Percentiles rank a stretch among this genome's conserved stretches.
These are phyloP conservation scores for Epirrhoe tristata DNA, from an alignment of 2,888 invertebrate species.

Conservation along the genomic window DNA sequence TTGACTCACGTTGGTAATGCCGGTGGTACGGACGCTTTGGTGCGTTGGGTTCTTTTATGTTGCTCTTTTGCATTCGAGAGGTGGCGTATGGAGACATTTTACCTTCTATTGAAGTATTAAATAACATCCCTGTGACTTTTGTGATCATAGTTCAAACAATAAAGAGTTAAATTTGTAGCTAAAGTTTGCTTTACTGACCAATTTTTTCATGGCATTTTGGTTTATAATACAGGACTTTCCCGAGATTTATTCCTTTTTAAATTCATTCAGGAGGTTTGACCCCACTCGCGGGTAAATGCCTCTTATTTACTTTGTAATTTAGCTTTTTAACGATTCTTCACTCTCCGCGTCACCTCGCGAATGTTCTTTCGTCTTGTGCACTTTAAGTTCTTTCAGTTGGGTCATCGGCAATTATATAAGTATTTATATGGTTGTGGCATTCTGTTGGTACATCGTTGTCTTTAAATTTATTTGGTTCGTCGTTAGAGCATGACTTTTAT, in stretches of 20 bases:
- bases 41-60: slow-evolving; percentile 77
- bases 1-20: slow-evolving; percentile 71
- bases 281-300: no score
- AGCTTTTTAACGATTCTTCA: background rate
- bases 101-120: no score
- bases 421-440: slow-evolving; percentile 65
- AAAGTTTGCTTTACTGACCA: no score
- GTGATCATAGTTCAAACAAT: no score
- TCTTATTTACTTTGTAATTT: background rate
- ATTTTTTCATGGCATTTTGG: no score
- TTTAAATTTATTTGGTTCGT: slow-evolving; percentile 45
- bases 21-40: slow-evolving; percentile 67
- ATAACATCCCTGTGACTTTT: no score
- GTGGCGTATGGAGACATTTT: slow-evolving; percentile 21
- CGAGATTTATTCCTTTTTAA: no score
- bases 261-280: no score
- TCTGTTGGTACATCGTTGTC: slow-evolving; percentile 49
- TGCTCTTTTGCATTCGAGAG: slow-evolving; percentile 57
- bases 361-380: slow-evolving; percentile 72
- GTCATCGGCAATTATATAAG: slow-evolving; percentile 59
- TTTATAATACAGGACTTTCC: background rate
- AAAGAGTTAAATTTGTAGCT: background rate
- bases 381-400: slow-evolving; percentile 62
- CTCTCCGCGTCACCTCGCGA: slow-evolving; percentile 48
- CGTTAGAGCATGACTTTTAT: slow-evolving; percentile 61